A percentile compares a stretch with the other conserved stretches of the same genome.
Conservation (phyloP, 2,888 invertebrate species). For the Acrobeloides nanus region DNA sequence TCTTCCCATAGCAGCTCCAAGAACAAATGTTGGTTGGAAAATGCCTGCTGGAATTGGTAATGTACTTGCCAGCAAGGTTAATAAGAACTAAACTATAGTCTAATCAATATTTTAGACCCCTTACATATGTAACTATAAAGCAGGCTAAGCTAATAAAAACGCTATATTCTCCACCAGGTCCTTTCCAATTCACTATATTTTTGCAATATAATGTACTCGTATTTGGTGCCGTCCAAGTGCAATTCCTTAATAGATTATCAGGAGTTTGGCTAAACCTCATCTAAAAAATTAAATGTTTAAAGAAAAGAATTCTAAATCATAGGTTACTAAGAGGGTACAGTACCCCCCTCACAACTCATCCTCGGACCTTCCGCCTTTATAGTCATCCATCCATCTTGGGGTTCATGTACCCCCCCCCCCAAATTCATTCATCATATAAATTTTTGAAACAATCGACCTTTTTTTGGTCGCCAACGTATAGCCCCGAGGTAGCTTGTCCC, state of each 20-base stretch:
- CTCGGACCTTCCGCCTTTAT: too few relatives aligned
- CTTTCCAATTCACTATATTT: slow-evolving; percentile 19
- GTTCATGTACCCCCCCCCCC: too few relatives aligned
- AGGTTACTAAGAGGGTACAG: too few relatives aligned
- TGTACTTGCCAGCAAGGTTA: slow-evolving; percentile 74
- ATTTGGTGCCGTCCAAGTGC: slow-evolving; percentile 42
- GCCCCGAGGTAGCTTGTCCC: too few relatives aligned
- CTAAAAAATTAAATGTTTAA: too few relatives aligned
- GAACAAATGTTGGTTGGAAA: slow-evolving; percentile 93
- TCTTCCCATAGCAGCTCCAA: slow-evolving; percentile 75
- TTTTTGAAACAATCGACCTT: too few relatives aligned
- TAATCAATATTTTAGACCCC: slow-evolving; percentile 48
- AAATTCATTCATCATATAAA: too few relatives aligned
- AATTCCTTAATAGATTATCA: slow-evolving; percentile 41
- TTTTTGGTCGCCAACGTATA: too few relatives aligned
- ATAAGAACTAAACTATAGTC: slow-evolving; percentile 65
- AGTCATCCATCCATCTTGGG: too few relatives aligned
- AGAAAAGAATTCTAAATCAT: too few relatives aligned
- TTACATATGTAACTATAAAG: slow-evolving; percentile 76
- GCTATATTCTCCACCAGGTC: slow-evolving; percentile 65
- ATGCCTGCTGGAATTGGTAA: slow-evolving; percentile 94
- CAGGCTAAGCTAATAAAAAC: slow-evolving; percentile 76
- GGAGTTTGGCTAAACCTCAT: slow-evolving; percentile 34
- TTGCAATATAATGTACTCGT: slow-evolving; percentile 26
- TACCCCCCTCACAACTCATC: too few relatives aligned